Percentiles rank a stretch among this genome's conserved stretches.
Conservation (phyloP, 2,113 vertebrate genomes). For the Colossoma macropomum region DNA sequence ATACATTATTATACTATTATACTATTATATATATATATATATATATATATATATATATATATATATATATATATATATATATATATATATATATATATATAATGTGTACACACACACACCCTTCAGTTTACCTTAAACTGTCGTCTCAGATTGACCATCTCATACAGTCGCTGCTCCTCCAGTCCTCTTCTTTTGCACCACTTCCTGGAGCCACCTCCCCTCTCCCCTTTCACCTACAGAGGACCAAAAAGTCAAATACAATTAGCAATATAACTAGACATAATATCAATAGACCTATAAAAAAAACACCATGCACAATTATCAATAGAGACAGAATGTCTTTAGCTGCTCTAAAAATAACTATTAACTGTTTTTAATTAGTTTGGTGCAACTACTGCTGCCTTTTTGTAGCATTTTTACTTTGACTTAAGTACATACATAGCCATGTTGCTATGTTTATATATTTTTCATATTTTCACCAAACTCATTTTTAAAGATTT, state of each 20-base stretch:
- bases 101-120: neutral
- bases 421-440: too few relatives aligned
- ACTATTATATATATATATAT: too few relatives aligned
- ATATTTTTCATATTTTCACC: too few relatives aligned
- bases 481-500: too few relatives aligned
- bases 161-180: slow-evolving; percentile 92
- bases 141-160: slow-evolving; percentile 88
- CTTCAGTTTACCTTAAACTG: slow-evolving; percentile 84
- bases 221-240: slow-evolving; percentile 84
- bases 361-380: too few relatives aligned
- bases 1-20: too few relatives aligned
- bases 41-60: too few relatives aligned
- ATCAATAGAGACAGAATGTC: neutral
- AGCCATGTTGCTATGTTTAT: too few relatives aligned
- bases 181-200: slow-evolving; percentile 89
- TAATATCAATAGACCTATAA: neutral
- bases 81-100: too few relatives aligned
- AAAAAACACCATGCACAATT: neutral
- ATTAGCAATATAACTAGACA: neutral
- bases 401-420: too few relatives aligned
- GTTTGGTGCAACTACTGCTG: too few relatives aligned
- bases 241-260: neutral
- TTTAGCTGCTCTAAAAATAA: neutral
- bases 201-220: slow-evolving; percentile 76
- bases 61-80: too few relatives aligned